Percentiles rank a stretch among this genome's conserved stretches.
phyloP scores from a whole-genome alignment of 2,113 vertebrate genomes.

The Urocitellus parryii region DNA sequence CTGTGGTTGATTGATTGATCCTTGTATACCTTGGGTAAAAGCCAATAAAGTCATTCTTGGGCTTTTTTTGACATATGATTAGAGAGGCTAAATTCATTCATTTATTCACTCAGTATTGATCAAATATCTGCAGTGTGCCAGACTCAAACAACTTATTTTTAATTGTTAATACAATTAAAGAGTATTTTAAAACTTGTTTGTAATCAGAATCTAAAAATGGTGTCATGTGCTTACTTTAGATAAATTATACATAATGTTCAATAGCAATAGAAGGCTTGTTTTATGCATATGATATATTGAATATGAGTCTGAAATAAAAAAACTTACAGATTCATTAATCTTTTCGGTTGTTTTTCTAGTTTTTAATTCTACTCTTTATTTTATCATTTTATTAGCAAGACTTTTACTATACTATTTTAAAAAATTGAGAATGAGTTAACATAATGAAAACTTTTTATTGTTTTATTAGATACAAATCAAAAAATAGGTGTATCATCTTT shows the following conservation, averaged over 20 bases:
- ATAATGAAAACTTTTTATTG: background rate
- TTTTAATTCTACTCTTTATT: background rate
- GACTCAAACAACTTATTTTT: conserved; percentile 9
- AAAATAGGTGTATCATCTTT: background rate
- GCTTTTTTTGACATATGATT: conserved; percentile 1
- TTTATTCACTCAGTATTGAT: conserved; percentile 28
- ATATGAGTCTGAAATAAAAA: background rate
- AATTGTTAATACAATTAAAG: conserved; percentile 73
- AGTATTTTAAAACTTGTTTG: conserved; percentile 65
- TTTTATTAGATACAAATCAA: background rate
- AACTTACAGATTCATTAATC: background rate
- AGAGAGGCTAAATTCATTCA: conserved; percentile 34
- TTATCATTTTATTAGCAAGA: background rate
- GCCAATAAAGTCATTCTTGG: conserved; percentile 23
- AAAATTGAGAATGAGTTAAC: background rate
- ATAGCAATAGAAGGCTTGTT: conserved; percentile 26
- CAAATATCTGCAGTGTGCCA: conserved; percentile 24
- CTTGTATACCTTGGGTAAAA: conserved; percentile 19
- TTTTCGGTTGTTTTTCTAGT: background rate
- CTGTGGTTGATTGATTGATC: conserved; percentile 43
- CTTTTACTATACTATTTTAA: background rate
- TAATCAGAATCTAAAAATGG: conserved; percentile 61
- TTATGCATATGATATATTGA: background rate
- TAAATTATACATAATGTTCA: conserved; percentile 58
- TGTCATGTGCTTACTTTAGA: conserved; percentile 17